phyloP scores from a whole-genome alignment of 1,140 invertebrate species.

The Oedothorax gibbosus region DNA sequence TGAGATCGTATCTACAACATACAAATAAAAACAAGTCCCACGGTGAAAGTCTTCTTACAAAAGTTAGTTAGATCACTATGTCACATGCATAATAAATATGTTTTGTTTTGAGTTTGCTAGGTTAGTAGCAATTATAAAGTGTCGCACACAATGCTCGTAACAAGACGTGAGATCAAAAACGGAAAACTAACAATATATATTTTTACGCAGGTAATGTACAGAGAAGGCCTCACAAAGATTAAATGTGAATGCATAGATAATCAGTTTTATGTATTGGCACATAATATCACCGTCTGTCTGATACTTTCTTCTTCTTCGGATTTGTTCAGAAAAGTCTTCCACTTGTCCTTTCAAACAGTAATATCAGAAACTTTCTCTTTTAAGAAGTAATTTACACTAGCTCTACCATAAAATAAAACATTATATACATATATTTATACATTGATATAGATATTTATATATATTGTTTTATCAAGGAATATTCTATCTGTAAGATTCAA shows the following conservation, averaged over 20 bases:
- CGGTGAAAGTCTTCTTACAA: too few relatives aligned
- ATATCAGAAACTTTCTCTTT: slow-evolving; percentile 33
- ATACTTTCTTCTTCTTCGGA: slow-evolving; percentile 5
- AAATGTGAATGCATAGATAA: slow-evolving; percentile 49
- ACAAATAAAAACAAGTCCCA: too few relatives aligned
- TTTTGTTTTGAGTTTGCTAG: too few relatives aligned
- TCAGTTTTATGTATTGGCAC: slow-evolving; percentile 51
- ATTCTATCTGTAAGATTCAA: too few relatives aligned
- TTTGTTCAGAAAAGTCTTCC: background rate
- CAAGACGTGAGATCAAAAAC: background rate
- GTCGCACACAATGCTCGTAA: too few relatives aligned
- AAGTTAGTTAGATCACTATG: too few relatives aligned
- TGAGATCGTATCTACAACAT: too few relatives aligned
- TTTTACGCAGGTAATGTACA: slow-evolving; percentile 36
- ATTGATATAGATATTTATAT: slow-evolving; percentile 34
- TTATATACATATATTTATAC: slow-evolving; percentile 37
- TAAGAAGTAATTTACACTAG: slow-evolving; percentile 4
- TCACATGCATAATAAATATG: too few relatives aligned
- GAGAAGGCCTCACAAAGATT: slow-evolving; percentile 52
- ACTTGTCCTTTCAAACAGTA: background rate
- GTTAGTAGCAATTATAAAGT: too few relatives aligned
- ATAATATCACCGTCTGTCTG: slow-evolving; percentile 45
- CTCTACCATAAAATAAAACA: slow-evolving; percentile 26
- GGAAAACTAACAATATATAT: slow-evolving; percentile 9
- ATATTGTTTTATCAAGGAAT: slow-evolving; percentile 28